Evolutionary conservation across 92 coral and sea anemone species (phyloP), one percentile per base, ranked within the genome.

Genomic region (Porites lobata): DNA sequence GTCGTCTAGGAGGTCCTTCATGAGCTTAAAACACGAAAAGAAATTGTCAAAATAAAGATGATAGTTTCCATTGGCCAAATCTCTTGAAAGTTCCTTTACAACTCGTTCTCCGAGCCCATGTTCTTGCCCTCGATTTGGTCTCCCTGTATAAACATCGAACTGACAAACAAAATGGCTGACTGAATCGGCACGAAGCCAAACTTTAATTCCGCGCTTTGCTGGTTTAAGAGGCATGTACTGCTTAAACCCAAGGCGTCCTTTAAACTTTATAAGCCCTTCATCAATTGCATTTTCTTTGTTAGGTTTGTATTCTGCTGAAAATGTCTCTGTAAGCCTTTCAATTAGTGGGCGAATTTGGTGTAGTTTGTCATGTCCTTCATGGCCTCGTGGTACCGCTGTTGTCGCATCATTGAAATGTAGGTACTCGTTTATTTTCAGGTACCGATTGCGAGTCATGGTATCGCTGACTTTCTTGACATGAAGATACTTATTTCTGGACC

Each of bases 191-290:
- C 24, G 78, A 19, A 91, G 77, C 90, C 93, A 90, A 12, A 90
- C 86, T 76, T 89, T 84, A 14, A 89, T 85, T 13, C 89, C 92
- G 1, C 75, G 72, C 63, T 90, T 90, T 3, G 75, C 69, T 1
- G 90, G 87, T 53, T 90, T 90, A 81, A 78, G 29, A 1, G 93
- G 93, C 87, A 90, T 79, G 70, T 90, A 90, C 51, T 90, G 93
- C 32, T 80, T 90, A 64, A 90, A 78, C 7, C 87, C 90, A 65
- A 86, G 71, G 43, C 80, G 13, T 15, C 93, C 93, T 53, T 75
- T 89, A 65, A 13, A 83, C 56, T 83, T 83, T 1, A 89, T 71
- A 78, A 89, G 62, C 9, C 43, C 92, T 76, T 89, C 74, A 56
- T 88, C 82, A 17, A 83, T 72, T n/a, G 50, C 18, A 50, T 50